Evolutionary conservation across 2,888 invertebrate genomes (phyloP).

Genomic region (Noctua comes): DNA sequence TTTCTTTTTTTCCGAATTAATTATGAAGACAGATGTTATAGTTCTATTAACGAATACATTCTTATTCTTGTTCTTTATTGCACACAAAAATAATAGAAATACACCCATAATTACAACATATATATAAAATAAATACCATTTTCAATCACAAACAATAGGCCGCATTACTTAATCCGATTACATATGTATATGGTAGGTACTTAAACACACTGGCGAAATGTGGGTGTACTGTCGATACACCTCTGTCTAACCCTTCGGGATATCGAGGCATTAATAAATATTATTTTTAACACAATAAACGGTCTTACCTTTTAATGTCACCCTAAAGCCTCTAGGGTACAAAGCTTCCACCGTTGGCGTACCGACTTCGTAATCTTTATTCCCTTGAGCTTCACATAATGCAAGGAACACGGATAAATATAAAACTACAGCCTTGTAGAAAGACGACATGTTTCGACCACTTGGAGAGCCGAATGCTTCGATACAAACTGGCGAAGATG

Average conservation of each 20-base stretch:
- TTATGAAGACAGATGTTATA: not conserved
- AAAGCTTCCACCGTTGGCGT: constrained; percentile 34
- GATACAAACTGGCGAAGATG: not conserved
- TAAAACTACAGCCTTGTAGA: constrained; percentile 70
- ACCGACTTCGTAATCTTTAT: not conserved
- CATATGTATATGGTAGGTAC: not conserved
- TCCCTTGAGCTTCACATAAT: constrained; percentile 17
- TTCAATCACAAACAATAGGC: not conserved
- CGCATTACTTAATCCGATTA: not conserved
- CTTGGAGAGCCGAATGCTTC: not conserved
- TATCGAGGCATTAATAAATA: not conserved
- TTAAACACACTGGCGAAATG: not conserved
- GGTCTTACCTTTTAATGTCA: constrained; percentile 90
- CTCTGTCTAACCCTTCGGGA: not conserved
- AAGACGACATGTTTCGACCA: constrained; percentile 17
- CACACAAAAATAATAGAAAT: too few species aligned
- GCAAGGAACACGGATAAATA: constrained; percentile 54
- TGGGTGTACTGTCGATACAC: not conserved
- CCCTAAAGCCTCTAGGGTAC: constrained; percentile 75
- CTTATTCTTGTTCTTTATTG: too few species aligned
- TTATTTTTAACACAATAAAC: not conserved
- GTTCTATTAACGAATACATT: not conserved
- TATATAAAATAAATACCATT: not conserved
- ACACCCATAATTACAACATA: too few species aligned
- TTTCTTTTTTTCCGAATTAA: not conserved